Evolutionary conservation across 2,888 invertebrate genomes (phyloP), one percentile per base, ranked within the genome.

Genomic region (Pristionchus arcanus): DNA sequence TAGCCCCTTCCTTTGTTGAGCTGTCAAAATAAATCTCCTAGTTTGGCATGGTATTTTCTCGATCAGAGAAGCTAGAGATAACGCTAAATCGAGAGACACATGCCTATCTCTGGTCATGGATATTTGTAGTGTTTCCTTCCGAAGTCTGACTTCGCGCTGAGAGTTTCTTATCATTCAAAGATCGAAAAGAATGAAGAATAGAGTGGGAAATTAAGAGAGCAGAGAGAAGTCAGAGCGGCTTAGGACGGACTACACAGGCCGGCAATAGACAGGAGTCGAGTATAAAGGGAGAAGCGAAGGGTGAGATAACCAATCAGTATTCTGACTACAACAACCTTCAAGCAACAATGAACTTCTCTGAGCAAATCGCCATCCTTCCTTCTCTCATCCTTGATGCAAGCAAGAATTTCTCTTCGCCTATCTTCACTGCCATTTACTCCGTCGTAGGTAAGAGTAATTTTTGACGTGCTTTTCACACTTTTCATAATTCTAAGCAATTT

Each of bases 341-440:
- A 2, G 2, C 21, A 19, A 15, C 37, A 49, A 81, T 81, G 81
- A 81, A n/a, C 49, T 21, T 81, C 81, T 16, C 74, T 77, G 81
- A 81, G 81, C 13, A 42, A 16, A 49, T 81, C 5, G n/a, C 37
- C 28, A 15, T 81, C 28, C 49, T 81, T 53, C 81, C 81, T 81
- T 81, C 81, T 53, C 81, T 81, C 9, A 13, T 81, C 28, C n/a
- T 81, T n/a, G 81, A 81, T 53, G 28, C 81, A 2, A 81, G 49
- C 81, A 81, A 34, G n/a, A 81, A 49, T 28, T 4, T 81, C 49
- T 81, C 81, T 1, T n/a, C 49, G 3, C 49, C 81, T 9, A 28
- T 81, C n/a, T 53, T 49, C 81, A 81, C 49, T 25, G 28, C 49
- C 13, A 28, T 81, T 16, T 81, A 49, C 13, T 53, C 81, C 2